Conservation (phyloP, 2,888 invertebrate species). For the Geotrupes spiniger region DNA sequence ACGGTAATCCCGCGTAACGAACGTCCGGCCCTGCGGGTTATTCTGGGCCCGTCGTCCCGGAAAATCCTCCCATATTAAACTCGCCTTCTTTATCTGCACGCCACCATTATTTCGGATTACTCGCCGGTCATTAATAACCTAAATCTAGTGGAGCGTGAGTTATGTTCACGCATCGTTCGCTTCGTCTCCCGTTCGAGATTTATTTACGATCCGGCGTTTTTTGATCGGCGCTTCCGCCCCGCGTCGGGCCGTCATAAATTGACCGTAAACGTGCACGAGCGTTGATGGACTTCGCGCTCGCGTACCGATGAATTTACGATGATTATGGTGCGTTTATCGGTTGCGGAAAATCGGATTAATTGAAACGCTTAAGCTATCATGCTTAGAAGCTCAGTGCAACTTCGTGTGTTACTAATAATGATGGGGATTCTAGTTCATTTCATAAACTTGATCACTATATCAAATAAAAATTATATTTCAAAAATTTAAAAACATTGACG, state of each 20-base stretch:
- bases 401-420: no score
- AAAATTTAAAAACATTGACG: no score
- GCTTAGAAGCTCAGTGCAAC: no score
- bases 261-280: constrained; percentile 12
- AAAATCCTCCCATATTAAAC: constrained; percentile 32
- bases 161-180: constrained; percentile 27
- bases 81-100: constrained; percentile 32
- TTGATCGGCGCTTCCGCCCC: constrained; percentile 17
- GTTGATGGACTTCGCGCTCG: no score
- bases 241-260: constrained; percentile 17
- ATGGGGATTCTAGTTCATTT: no score
- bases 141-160: constrained; percentile 26
- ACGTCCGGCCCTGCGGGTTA: constrained; percentile 24
- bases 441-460: no score
- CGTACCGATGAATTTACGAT: no score
- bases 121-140: constrained; percentile 30
- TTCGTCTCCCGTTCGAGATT: constrained; percentile 21
- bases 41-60: constrained; percentile 20
- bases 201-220: constrained; percentile 28
- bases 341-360: no score
- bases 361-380: no score
- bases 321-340: no score
- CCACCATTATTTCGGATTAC: constrained; percentile 34
- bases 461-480: no score
- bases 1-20: constrained; percentile 25